These are phyloP conservation scores for Steatornis caripensis DNA, from an alignment of 2,113 vertebrate genomes.

Conservation along the genomic window DNA sequence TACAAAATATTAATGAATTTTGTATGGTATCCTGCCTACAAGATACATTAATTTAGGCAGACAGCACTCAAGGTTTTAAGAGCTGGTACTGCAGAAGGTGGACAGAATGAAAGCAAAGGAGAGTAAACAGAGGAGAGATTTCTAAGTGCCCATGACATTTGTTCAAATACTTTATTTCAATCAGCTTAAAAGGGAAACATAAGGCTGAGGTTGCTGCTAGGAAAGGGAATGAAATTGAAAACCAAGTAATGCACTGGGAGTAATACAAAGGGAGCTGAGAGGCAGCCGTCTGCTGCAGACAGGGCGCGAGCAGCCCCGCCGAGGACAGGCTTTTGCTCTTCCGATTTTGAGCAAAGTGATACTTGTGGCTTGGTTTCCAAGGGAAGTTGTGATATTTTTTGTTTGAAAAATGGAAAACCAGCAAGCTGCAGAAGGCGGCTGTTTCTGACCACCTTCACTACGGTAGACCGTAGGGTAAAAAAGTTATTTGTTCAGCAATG, in stretches of 20 bases:
- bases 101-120: constrained; percentile 41
- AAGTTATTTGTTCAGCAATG: background rate
- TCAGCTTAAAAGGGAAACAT: constrained; percentile 67
- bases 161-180: constrained; percentile 69
- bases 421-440: background rate
- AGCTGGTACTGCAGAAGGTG: constrained; percentile 9
- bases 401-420: background rate
- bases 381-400: background rate
- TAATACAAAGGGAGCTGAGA: constrained; percentile 15
- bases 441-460: background rate
- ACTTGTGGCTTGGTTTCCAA: background rate
- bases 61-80: constrained; percentile 58
- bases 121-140: constrained; percentile 59
- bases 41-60: constrained; percentile 53
- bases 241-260: constrained; percentile 20
- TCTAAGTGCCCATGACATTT: constrained; percentile 68
- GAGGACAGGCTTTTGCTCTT: background rate
- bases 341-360: background rate
- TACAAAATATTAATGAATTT: constrained; percentile 46
- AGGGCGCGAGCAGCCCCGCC: background rate
- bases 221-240: constrained; percentile 53
- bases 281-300: background rate
- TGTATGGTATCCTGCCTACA: constrained; percentile 18
- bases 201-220: constrained; percentile 45
- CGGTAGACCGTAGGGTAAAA: background rate